Evolutionary conservation across 2,888 invertebrate species (phyloP).

Genomic region (Phalera bucephala): DNA sequence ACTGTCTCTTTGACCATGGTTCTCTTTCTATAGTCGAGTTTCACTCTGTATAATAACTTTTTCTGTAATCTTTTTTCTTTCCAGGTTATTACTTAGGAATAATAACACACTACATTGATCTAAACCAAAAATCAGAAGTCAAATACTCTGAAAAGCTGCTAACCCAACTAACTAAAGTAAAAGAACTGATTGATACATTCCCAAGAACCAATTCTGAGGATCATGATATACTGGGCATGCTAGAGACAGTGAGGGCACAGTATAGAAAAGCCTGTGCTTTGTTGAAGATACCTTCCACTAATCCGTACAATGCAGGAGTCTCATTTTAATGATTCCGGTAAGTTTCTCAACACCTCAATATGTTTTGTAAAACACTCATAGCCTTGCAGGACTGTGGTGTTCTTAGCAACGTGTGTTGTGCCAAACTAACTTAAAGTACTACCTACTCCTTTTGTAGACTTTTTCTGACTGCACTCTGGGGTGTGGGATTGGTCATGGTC

Average conservation of each 20-base stretch:
- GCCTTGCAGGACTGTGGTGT: too few species aligned
- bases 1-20: too few species aligned
- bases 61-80: conserved; percentile 29
- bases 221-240: conserved; percentile 84
- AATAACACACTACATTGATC: conserved; percentile 73
- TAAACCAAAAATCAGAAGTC: conserved; percentile 39
- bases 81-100: conserved; percentile 87
- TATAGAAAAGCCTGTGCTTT: conserved; percentile 88
- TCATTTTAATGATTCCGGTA: conserved; percentile 77
- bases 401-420: too few species aligned
- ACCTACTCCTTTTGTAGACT: too few species aligned
- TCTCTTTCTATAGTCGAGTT: too few species aligned
- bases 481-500: too few species aligned
- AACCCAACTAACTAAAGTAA: conserved; percentile 80
- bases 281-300: conserved; percentile 82
- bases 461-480: too few species aligned
- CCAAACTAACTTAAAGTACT: too few species aligned
- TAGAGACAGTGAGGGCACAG: conserved; percentile 85
- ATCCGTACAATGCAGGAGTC: conserved; percentile 82
- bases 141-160: conserved; percentile 79
- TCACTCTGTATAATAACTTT: too few species aligned
- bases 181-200: conserved; percentile 84
- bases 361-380: too few species aligned
- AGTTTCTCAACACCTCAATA: too few species aligned
- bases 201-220: conserved; percentile 86